Evolutionary conservation across 2,797 vertebrate species (phyloP).

Genomic region (Gobionotothen gibberifrons): DNA sequence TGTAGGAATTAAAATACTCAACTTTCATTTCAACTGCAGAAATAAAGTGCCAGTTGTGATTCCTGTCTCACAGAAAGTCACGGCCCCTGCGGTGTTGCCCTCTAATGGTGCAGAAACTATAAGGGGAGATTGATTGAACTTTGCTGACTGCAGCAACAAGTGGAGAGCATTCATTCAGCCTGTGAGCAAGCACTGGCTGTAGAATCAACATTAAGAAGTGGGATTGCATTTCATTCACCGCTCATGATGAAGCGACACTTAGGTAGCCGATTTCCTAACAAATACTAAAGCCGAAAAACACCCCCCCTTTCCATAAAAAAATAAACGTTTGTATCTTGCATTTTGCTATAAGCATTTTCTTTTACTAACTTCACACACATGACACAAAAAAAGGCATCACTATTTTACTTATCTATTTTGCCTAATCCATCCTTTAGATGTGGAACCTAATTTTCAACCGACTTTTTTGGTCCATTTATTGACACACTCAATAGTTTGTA

Average conservation of each 20-base stretch:
- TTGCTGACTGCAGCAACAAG: constrained; percentile 1
- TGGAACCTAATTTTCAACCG: neutral
- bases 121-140: constrained; percentile 6
- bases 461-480: neutral
- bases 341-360: neutral
- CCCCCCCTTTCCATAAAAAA: neutral
- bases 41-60: neutral
- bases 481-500: neutral
- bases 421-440: neutral
- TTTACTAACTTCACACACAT: neutral
- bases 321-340: neutral
- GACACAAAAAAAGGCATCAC: neutral
- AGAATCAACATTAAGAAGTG: constrained; percentile 20
- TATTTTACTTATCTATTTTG: neutral
- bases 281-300: neutral
- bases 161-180: constrained; percentile 15
- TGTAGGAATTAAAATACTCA: neutral
- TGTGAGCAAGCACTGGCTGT: constrained; percentile 4
- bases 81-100: neutral
- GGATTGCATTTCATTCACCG: constrained; percentile 18
- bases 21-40: constrained; percentile 2
- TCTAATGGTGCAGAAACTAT: neutral
- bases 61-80: neutral
- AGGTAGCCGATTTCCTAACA: neutral
- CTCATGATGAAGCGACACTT: neutral